A percentile compares a stretch with the other conserved stretches of the same genome.
phyloP scores from a whole-genome alignment of 2,797 vertebrate species.

The Chaenodraco wilsoni region DNA sequence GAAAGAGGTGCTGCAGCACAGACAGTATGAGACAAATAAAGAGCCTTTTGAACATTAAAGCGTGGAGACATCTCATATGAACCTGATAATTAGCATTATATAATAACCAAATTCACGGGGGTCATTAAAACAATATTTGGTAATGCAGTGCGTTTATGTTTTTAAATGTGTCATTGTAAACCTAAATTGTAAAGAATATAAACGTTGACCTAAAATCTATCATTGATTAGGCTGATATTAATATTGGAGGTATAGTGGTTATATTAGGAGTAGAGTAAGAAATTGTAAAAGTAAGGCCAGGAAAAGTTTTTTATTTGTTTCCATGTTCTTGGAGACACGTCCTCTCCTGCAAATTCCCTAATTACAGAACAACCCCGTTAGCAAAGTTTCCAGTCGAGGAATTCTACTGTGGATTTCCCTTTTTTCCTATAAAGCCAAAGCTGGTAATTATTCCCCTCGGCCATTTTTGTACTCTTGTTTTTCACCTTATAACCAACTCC shows the following conservation, averaged over 20 bases:
- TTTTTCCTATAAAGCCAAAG: conserved; percentile 28
- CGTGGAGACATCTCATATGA: too few relatives aligned
- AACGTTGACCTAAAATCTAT: too few relatives aligned
- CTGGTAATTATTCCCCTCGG: conserved; percentile 65
- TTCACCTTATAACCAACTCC: conserved; percentile 29
- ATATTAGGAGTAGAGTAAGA: background rate
- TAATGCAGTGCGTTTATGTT: too few relatives aligned
- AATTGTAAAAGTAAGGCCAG: background rate
- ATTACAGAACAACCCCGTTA: conserved; percentile 67
- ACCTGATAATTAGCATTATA: too few relatives aligned
- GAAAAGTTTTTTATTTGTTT: conserved; percentile 18
- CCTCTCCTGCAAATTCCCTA: conserved; percentile 57
- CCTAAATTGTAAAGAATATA: too few relatives aligned
- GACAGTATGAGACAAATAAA: too few relatives aligned
- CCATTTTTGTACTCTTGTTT: conserved; percentile 55
- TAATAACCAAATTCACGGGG: too few relatives aligned
- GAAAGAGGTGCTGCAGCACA: too few relatives aligned
- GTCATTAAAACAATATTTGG: too few relatives aligned
- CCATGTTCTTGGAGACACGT: conserved; percentile 20
- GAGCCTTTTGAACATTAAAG: too few relatives aligned
- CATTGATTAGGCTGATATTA: background rate
- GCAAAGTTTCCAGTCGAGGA: conserved; percentile 65
- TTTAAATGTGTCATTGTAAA: too few relatives aligned
- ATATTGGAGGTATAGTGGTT: background rate
- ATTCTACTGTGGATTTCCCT: conserved; percentile 59